These are phyloP conservation scores for Eretmocerus hayati DNA, from an alignment of 2,888 invertebrate species.

Conservation along the genomic window DNA sequence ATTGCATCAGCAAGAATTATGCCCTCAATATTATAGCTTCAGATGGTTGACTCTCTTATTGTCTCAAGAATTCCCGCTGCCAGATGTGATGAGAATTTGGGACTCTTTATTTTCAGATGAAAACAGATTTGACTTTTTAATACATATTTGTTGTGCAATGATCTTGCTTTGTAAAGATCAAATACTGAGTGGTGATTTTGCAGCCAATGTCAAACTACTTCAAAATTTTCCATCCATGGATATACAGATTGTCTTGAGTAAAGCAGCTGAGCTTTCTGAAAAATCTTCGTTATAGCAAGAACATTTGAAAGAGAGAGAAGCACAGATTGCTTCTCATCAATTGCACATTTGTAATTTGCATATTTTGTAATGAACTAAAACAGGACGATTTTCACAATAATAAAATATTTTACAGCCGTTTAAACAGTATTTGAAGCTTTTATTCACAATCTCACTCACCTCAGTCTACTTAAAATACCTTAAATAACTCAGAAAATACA, in stretches of 20 bases:
- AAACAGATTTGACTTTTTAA: slow-evolving; percentile 82
- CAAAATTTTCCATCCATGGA: slow-evolving; percentile 90
- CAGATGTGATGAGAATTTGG: slow-evolving; percentile 96
- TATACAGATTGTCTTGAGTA: slow-evolving; percentile 73
- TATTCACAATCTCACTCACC: too few species aligned
- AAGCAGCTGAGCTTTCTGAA: slow-evolving; percentile 62
- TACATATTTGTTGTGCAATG: slow-evolving; percentile 95
- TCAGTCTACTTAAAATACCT: too few species aligned
- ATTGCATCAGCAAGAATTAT: slow-evolving; percentile 75
- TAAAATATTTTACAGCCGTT: slow-evolving; percentile 15
- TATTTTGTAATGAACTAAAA: slow-evolving; percentile 13
- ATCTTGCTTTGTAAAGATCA: slow-evolving; percentile 83
- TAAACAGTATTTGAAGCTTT: slow-evolving; percentile 1
- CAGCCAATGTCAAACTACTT: slow-evolving; percentile 85
- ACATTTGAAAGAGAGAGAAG: slow-evolving; percentile 6
- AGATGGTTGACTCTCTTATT: slow-evolving; percentile 91
- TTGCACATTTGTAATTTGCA: slow-evolving; percentile 17
- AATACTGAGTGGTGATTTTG: slow-evolving; percentile 82
- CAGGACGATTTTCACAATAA: slow-evolving; percentile 14
- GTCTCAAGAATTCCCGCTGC: slow-evolving; percentile 95
- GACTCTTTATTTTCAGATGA: slow-evolving; percentile 91
- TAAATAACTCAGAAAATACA: too few species aligned
- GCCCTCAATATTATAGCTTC: slow-evolving; percentile 95
- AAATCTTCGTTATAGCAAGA: slow-evolving; percentile 25
- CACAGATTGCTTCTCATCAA: slow-evolving; percentile 11